Base-by-base conservation (phyloP, 2,797 vertebrate species). In the Pangasius sanitwongsei region DNA sequence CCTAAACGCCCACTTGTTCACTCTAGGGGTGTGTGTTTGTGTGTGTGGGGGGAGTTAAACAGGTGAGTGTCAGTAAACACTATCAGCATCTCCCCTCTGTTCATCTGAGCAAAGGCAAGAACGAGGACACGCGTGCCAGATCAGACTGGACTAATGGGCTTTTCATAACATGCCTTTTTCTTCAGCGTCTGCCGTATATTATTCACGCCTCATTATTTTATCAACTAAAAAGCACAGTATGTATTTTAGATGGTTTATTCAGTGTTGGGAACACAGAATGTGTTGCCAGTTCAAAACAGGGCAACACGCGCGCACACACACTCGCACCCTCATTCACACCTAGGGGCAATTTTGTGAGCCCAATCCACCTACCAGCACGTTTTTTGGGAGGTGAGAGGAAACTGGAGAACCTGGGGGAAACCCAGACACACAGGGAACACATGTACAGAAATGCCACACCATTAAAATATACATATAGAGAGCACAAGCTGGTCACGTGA, bases 41-140 rank as follows among this genome's bases (percentile, higher is more conserved):
- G 37, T 12, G 70, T 23, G 70, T 3, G 63, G 1, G 63, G 74
- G 65, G 12, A 5, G 53, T 69, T n/a, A 50, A 89, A 90, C 89
- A 89, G 80, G 84, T 90, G 89, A 86, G 53, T 44, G 50, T 75
- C 61, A 81, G 74, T 57, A 72, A 89, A 83, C 81, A 25, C 31
- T 78, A 59, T 86, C 57, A 23, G 34, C 57, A 23, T 44, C 86
- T 37, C 25, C 18, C 20, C 70, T 11, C 70, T 74, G 34, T 70
- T 37, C 34, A 41, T 37, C 34, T 3, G 16, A 20, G 31, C 16
- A 31, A 9, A n/a, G 28, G 63, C 63, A 28, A 31, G 13, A 69
- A 6, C 13, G 13, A 16, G n/a, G 28, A 44, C 44, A 0, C 15
- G 12, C 15, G 28, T n/a, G 63, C n/a, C 28, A 4, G n/a, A 34